phyloP scores from a whole-genome alignment of 2,797 vertebrate genomes.

The Aselliscus stoliczkanus region DNA sequence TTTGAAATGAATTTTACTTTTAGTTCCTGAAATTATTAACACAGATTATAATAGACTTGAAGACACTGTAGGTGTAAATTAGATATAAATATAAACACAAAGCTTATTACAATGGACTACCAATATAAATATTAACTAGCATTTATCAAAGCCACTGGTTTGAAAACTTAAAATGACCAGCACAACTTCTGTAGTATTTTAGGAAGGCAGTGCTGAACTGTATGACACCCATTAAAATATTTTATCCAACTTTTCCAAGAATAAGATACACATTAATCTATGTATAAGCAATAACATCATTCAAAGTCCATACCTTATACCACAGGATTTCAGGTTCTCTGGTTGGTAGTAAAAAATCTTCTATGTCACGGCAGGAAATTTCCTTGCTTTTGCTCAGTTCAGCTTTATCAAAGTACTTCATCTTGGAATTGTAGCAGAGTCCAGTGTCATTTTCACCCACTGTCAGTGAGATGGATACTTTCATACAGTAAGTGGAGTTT shows the following conservation, averaged over 20 bases:
- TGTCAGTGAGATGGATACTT: slow-evolving; percentile 96
- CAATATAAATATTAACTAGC: neutral
- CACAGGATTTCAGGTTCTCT: slow-evolving; percentile 93
- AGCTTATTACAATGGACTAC: neutral
- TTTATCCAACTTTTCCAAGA: slow-evolving; percentile 29
- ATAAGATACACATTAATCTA: neutral
- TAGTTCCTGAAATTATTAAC: neutral
- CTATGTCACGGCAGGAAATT: slow-evolving; percentile 93
- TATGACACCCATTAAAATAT: neutral
- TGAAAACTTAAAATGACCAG: neutral
- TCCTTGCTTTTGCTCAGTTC: slow-evolving; percentile 98
- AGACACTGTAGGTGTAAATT: neutral
- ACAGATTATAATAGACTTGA: neutral
- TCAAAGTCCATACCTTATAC: slow-evolving; percentile 92
- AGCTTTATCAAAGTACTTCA: slow-evolving; percentile 97
- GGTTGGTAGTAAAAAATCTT: slow-evolving; percentile 92
- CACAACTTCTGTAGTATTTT: neutral
- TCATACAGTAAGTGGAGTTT: slow-evolving; percentile 99
- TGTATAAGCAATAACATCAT: slow-evolving; percentile 30
- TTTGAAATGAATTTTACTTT: neutral
- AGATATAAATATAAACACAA: neutral
- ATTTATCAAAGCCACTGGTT: neutral
- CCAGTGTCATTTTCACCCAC: slow-evolving; percentile 98
- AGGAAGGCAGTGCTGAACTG: neutral
- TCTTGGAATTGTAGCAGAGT: slow-evolving; percentile 98